Percentiles rank a stretch among this genome's conserved stretches.
These are phyloP conservation scores for Hesperophylax magnus DNA, from an alignment of 1,140 invertebrate genomes.

Conservation along the genomic window DNA sequence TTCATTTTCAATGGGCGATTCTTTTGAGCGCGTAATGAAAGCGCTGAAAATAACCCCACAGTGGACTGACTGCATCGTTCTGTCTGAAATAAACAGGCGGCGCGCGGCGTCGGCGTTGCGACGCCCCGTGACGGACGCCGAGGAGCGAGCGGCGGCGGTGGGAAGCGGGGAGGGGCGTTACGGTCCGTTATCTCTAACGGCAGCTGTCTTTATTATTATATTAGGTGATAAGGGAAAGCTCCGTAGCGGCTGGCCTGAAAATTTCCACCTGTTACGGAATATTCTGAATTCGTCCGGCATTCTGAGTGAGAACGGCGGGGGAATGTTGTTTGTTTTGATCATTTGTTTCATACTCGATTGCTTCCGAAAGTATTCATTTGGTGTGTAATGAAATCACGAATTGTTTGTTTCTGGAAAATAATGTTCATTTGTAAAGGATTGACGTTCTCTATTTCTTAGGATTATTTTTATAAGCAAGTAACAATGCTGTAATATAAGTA, in stretches of 20 bases:
- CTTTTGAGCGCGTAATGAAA: conserved; percentile 1
- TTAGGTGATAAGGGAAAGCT: conserved; percentile 48
- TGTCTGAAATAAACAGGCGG: background rate
- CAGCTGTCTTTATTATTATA: conserved; percentile 47
- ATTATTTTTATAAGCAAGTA: too few relatives aligned
- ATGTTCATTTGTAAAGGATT: too few relatives aligned
- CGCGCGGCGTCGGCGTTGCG: background rate
- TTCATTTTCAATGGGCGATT: background rate
- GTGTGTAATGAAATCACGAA: too few relatives aligned
- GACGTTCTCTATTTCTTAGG: too few relatives aligned
- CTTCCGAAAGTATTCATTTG: too few relatives aligned
- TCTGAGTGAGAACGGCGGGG: too few relatives aligned
- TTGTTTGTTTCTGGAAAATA: too few relatives aligned
- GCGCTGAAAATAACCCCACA: background rate
- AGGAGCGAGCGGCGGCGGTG: background rate
- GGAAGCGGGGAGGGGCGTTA: background rate
- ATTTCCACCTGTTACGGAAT: conserved; percentile 41
- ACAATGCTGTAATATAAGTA: too few relatives aligned
- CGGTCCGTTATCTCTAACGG: conserved; percentile 40
- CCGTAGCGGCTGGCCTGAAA: conserved; percentile 26
- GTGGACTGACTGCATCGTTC: background rate
- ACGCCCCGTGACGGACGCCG: background rate
- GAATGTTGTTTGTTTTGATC: too few relatives aligned
- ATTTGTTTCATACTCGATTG: too few relatives aligned
- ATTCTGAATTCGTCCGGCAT: background rate